Percentiles rank a stretch among this genome's conserved stretches.
phyloP scores from a whole-genome alignment of 1,140 invertebrate genomes.

The Nautilus pompilius region DNA sequence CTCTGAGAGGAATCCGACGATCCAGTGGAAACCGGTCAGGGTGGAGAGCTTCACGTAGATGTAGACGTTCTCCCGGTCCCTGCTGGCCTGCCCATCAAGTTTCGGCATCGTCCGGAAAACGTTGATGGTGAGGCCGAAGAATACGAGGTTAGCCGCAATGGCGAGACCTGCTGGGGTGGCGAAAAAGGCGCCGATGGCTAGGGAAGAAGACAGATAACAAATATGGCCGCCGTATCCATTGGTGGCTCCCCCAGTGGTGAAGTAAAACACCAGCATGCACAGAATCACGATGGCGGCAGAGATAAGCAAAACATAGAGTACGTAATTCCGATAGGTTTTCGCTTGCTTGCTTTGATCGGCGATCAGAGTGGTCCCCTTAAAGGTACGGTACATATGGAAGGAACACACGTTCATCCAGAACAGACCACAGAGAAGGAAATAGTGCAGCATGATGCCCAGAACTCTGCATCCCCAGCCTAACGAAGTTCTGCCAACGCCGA shows the following conservation, averaged over 20 bases:
- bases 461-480: neutral
- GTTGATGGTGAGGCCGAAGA: conserved; percentile 12
- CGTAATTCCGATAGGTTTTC: neutral
- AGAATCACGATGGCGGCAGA: neutral
- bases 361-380: too few relatives aligned
- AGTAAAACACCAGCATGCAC: neutral
- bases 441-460: conserved; percentile 12
- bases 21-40: conserved; percentile 62
- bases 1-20: conserved; percentile 58
- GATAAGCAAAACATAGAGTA: neutral
- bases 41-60: conserved; percentile 17
- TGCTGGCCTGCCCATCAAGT: neutral
- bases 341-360: neutral
- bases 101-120: conserved; percentile 6
- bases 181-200: conserved; percentile 11
- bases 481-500: too few relatives aligned
- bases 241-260: neutral
- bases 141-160: conserved; percentile 14
- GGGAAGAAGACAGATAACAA: conserved; percentile 16
- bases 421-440: conserved; percentile 16
- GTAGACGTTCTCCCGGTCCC: conserved; percentile 5
- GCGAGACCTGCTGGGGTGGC: conserved; percentile 7
- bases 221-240: conserved; percentile 13
- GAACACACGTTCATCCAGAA: conserved; percentile 21
- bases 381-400: conserved; percentile 19